Conservation (phyloP, 2,888 invertebrate species). For the Lycocerus yunnanus region DNA sequence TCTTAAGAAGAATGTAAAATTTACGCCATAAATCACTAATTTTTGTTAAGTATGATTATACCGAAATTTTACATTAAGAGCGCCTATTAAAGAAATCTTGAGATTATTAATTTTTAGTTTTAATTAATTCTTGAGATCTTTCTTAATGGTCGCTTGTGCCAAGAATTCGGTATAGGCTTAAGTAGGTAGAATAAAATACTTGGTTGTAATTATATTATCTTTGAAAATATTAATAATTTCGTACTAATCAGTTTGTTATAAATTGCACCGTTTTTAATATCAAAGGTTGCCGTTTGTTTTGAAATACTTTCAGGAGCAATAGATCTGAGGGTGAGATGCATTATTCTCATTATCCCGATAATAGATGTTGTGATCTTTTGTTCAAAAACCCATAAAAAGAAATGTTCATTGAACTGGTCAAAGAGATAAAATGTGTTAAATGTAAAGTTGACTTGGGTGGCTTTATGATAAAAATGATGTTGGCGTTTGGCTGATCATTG, state of each 20-base stretch:
- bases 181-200: not conserved
- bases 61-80: not conserved
- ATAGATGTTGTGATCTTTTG: not conserved
- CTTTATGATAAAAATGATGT: not conserved
- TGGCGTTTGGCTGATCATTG: not conserved
- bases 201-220: not conserved
- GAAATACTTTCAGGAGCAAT: not conserved
- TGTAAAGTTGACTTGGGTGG: not conserved
- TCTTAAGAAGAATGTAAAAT: not conserved
- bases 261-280: not conserved
- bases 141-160: not conserved
- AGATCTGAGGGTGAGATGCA: not conserved
- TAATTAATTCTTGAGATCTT: not conserved
- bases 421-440: not conserved
- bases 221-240: not conserved
- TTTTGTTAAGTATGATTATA: not conserved
- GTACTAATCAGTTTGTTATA: not conserved
- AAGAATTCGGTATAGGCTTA: not conserved
- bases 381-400: not conserved
- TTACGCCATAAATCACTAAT: not conserved
- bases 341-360: not conserved
- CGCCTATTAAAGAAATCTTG: not conserved
- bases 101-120: not conserved
- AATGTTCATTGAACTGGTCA: conserved; percentile 3
- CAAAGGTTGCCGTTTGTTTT: not conserved